Base-by-base conservation (phyloP, 2,888 invertebrate genomes). In the Sinotaia quadrata region DNA sequence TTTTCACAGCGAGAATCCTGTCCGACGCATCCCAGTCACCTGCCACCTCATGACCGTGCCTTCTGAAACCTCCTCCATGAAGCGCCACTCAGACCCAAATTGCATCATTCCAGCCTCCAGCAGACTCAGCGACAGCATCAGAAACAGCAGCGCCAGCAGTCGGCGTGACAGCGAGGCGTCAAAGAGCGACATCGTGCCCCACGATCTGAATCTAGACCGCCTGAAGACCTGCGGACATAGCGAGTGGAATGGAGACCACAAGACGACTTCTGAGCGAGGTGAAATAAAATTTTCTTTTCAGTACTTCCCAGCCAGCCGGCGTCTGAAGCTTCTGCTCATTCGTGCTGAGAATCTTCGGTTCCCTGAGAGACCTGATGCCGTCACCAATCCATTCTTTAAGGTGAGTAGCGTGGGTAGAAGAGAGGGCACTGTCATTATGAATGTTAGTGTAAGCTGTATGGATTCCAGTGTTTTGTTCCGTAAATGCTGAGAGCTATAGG, bases 241-340 rank as follows among this genome's bases (percentile, higher is more conserved):
- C 24, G 12, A 54, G 4, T 24, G 24, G 52, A 54, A 47, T 10
- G 56, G 65, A 10, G 44, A 56, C 33, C 67, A 29, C 31, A 73
- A 73, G 44, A 65, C 70, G 24, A 65, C 34, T 47, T 70, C 85
- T 4, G 80, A 83, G 59, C 70, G 81, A n/a, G 86, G 85, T 0
- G 82, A 83, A 60, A 68, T 86, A 0, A 82, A 84, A 72, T 87
- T 88, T 73, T 83, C 88, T 15, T 81, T 89, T 59, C 88, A 88
- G 68, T 88, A 87, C 69, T 83, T 88, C 44, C 87, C 88, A 7
- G 85, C 87, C 15, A 79, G 87, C 21, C 86, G 85, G 71, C 81
- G 88, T n/a, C 81, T 89, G 2, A 84, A 88, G 58, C 86, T 89
- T n/a, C 74, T 77, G 21, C 60, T 87, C 1, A 79, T 85, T n/a